phyloP scores from a whole-genome alignment of 1,140 invertebrate species.

The Achatina immaculata region DNA sequence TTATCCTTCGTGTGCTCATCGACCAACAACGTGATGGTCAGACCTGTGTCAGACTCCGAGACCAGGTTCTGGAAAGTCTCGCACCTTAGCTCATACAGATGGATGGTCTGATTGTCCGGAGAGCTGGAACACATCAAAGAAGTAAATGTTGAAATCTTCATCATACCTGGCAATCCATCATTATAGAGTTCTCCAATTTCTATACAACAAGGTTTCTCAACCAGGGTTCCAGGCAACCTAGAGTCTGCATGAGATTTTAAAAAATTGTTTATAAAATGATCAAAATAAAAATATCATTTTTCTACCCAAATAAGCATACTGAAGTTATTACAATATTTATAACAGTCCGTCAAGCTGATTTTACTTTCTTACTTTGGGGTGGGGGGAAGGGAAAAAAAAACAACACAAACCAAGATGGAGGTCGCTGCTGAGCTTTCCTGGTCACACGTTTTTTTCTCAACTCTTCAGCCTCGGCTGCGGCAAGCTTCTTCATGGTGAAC shows the following conservation, averaged over 20 bases:
- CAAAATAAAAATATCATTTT: no score
- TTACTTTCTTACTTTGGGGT: no score
- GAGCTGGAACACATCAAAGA: slow-evolving; percentile 47
- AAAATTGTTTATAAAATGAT: no score
- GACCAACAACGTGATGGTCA: slow-evolving; percentile 91
- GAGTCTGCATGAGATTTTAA: no score
- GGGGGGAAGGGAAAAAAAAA: no score
- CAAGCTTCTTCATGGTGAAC: slow-evolving; percentile 90
- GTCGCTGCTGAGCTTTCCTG: slow-evolving; percentile 72
- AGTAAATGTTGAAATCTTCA: neutral
- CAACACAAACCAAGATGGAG: slow-evolving; percentile 53
- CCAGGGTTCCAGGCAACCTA: no score
- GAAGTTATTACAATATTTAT: no score
- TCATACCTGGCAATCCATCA: no score
- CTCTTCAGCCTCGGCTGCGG: slow-evolving; percentile 76
- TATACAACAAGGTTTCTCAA: no score
- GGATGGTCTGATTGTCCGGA: slow-evolving; percentile 55
- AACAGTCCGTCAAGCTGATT: no score
- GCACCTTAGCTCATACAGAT: slow-evolving; percentile 90
- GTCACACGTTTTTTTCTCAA: slow-evolving; percentile 84
- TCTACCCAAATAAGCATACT: no score
- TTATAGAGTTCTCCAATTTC: no score
- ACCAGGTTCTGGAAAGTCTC: slow-evolving; percentile 97
- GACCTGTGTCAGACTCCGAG: slow-evolving; percentile 91
- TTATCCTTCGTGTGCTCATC: slow-evolving; percentile 89